Conservation (phyloP, 2,797 vertebrate genomes). For the Clarias laeviceps region DNA sequence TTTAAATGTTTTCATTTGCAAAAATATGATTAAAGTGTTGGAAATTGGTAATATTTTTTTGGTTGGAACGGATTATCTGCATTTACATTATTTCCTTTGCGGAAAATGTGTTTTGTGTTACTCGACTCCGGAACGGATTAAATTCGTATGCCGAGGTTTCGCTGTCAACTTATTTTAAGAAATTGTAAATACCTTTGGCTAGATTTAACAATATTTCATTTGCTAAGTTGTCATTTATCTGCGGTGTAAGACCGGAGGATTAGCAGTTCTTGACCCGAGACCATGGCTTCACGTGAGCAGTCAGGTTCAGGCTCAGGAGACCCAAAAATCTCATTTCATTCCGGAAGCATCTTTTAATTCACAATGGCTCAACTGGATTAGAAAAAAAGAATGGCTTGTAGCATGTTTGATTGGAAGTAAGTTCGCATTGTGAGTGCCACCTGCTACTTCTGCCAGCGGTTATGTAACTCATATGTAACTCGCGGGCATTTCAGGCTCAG, state of each 20-base stretch:
- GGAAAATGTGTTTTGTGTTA: too few relatives aligned
- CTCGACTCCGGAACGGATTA: too few relatives aligned
- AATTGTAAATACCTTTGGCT: too few relatives aligned
- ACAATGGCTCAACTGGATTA: slow-evolving; percentile 5
- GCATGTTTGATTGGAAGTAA: slow-evolving; percentile 26
- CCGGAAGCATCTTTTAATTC: slow-evolving; percentile 21
- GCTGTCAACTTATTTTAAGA: too few relatives aligned
- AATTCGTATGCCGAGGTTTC: too few relatives aligned
- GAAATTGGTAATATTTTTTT: too few relatives aligned
- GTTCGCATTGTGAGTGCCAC: slow-evolving; percentile 23
- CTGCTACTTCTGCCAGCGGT: slow-evolving; percentile 34
- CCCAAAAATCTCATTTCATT: not conserved
- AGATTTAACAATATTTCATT: too few relatives aligned
- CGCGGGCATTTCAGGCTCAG: slow-evolving; percentile 25
- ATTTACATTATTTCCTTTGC: too few relatives aligned
- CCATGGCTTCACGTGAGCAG: not conserved
- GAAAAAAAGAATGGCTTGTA: not conserved
- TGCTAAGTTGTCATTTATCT: too few relatives aligned
- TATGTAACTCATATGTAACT: slow-evolving; percentile 1
- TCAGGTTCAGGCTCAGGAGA: not conserved
- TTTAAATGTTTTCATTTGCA: too few relatives aligned
- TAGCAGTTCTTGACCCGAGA: not conserved
- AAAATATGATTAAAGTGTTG: too few relatives aligned
- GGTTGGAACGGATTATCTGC: too few relatives aligned
- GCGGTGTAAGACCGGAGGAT: not conserved